Conservation (phyloP, 2,888 invertebrate species). For the Phengaris alcon region DNA sequence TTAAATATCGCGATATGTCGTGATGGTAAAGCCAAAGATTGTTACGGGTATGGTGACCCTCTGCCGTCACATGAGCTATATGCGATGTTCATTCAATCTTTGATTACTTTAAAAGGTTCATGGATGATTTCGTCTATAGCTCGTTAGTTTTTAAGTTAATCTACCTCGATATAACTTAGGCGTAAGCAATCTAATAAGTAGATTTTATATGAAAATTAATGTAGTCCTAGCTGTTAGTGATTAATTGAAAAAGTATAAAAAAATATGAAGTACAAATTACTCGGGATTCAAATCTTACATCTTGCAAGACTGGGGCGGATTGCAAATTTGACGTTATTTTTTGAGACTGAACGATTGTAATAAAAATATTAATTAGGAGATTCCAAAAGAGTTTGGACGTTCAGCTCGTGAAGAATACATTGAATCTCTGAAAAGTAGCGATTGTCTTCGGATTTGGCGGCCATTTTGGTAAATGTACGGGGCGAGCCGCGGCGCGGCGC, state of each 20-base stretch:
- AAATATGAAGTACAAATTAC: constrained; percentile 75
- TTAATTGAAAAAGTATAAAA: constrained; percentile 62
- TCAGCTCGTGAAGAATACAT: constrained; percentile 44
- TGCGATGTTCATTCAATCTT: constrained; percentile 51
- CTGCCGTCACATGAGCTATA: constrained; percentile 74
- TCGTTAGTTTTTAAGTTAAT: constrained; percentile 69
- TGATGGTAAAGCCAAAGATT: constrained; percentile 80
- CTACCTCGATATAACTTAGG: constrained; percentile 76
- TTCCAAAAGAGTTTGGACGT: constrained; percentile 42
- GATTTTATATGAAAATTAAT: constrained; percentile 76
- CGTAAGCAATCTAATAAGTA: constrained; percentile 72
- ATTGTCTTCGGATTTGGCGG: constrained; percentile 59
- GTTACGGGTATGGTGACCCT: constrained; percentile 80
- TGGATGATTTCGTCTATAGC: constrained; percentile 40
- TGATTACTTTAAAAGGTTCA: constrained; percentile 16
- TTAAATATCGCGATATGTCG: constrained; percentile 76
- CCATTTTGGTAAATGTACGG: constrained; percentile 46
- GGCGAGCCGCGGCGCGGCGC: constrained; percentile 51
- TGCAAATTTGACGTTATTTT: constrained; percentile 17
- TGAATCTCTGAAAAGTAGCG: constrained; percentile 77
- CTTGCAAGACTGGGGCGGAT: constrained; percentile 47
- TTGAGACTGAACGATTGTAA: constrained; percentile 43
- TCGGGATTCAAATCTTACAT: constrained; percentile 70
- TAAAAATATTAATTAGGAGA: constrained; percentile 42
- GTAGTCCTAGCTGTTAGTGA: constrained; percentile 62